Evolutionary conservation across 2,797 vertebrate species (phyloP).

Genomic region (Enoplosus armatus): DNA sequence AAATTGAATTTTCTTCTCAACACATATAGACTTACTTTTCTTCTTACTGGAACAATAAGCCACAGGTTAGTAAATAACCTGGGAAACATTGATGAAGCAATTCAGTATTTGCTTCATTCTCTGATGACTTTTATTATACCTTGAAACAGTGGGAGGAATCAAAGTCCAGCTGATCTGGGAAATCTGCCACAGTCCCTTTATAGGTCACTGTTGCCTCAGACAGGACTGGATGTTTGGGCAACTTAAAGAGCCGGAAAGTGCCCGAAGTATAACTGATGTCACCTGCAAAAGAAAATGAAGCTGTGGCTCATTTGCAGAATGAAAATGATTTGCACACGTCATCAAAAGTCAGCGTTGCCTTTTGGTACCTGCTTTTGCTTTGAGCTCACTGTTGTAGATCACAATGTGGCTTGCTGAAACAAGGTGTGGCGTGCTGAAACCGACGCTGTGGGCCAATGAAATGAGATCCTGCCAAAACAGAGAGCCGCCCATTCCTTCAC

Average conservation of each 20-base stretch:
- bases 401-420: slow-evolving; percentile 77
- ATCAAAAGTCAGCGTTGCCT: not conserved
- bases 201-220: slow-evolving; percentile 76
- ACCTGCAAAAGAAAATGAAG: slow-evolving; percentile 65
- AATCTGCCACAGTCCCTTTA: slow-evolving; percentile 78
- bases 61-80: not conserved
- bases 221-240: slow-evolving; percentile 59
- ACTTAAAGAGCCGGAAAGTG: slow-evolving; percentile 86
- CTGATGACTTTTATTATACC: slow-evolving; percentile 65
- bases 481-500: slow-evolving; percentile 84
- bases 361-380: slow-evolving; percentile 79
- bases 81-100: slow-evolving; percentile 3
- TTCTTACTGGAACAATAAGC: not conserved
- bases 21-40: not conserved
- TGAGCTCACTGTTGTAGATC: slow-evolving; percentile 78
- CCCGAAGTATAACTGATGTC: slow-evolving; percentile 82
- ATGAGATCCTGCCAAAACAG: slow-evolving; percentile 84
- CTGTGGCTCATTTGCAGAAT: not conserved
- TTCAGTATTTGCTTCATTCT: not conserved
- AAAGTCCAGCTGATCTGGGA: slow-evolving; percentile 76
- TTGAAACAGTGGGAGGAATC: slow-evolving; percentile 82
- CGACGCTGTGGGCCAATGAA: slow-evolving; percentile 75
- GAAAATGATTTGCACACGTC: not conserved
- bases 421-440: slow-evolving; percentile 82
- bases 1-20: not conserved